Conservation (phyloP, 2,113 vertebrate species). For the Phodopus roborovskii region DNA sequence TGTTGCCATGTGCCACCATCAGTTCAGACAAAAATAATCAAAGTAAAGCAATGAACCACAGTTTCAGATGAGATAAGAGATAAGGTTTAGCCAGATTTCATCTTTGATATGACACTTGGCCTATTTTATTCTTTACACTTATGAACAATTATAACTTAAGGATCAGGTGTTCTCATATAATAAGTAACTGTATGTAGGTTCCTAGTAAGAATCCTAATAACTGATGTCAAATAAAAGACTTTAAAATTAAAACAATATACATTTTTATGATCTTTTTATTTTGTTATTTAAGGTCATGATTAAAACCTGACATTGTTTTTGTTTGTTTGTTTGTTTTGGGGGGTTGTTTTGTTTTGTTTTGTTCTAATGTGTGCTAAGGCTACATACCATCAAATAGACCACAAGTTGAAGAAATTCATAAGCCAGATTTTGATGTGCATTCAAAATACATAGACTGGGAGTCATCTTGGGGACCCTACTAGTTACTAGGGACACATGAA, state of each 20-base stretch:
- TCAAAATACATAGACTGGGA: conserved; percentile 11
- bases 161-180: background rate
- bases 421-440: conserved; percentile 25
- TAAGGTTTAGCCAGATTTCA: background rate
- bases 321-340: background rate
- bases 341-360: no score
- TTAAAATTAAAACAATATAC: background rate
- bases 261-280: background rate
- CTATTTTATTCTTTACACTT: background rate
- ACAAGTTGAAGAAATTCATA: background rate
- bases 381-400: background rate
- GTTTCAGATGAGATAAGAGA: background rate
- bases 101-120: background rate
- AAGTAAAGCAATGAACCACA: background rate
- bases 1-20: background rate
- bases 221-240: background rate
- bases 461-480: background rate
- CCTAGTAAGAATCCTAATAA: background rate
- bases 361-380: background rate
- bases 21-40: conserved; percentile 2
- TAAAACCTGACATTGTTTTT: conserved; percentile 38
- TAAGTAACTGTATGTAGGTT: background rate
- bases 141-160: background rate
- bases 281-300: conserved; percentile 11
- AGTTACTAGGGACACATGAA: background rate